phyloP scores from a whole-genome alignment of 2,113 vertebrate species.

The Eurypyga helias region DNA sequence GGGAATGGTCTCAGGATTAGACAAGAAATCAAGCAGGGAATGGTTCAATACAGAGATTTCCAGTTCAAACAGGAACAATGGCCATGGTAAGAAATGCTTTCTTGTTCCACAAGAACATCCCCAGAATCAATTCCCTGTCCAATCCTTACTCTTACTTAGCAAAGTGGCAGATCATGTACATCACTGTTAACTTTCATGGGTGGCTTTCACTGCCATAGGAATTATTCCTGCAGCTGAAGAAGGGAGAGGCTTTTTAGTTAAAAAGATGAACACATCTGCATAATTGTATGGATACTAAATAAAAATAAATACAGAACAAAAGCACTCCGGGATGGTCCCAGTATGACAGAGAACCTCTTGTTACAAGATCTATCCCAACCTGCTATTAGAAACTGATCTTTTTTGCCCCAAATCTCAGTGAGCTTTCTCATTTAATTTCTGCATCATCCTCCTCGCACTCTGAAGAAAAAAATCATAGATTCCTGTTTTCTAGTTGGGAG shows the following conservation, averaged over 20 bases:
- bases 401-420: neutral
- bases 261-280: neutral
- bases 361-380: neutral
- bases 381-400: neutral
- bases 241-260: neutral
- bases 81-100: neutral
- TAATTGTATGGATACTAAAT: neutral
- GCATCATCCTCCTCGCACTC: neutral
- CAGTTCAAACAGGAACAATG: neutral
- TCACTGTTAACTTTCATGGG: neutral
- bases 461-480: neutral
- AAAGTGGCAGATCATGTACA: neutral
- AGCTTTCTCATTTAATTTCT: neutral
- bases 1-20: neutral
- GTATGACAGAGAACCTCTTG: neutral
- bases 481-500: neutral
- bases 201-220: neutral
- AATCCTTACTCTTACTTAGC: neutral
- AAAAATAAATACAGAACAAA: neutral
- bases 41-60: neutral
- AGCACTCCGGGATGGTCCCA: neutral
- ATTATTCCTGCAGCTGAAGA: neutral
- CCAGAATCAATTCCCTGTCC: neutral
- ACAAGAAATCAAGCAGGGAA: neutral
- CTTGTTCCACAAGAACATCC: neutral